Evolutionary conservation across 2,888 invertebrate species (phyloP).

Genomic region (Heliothis peltigera): DNA sequence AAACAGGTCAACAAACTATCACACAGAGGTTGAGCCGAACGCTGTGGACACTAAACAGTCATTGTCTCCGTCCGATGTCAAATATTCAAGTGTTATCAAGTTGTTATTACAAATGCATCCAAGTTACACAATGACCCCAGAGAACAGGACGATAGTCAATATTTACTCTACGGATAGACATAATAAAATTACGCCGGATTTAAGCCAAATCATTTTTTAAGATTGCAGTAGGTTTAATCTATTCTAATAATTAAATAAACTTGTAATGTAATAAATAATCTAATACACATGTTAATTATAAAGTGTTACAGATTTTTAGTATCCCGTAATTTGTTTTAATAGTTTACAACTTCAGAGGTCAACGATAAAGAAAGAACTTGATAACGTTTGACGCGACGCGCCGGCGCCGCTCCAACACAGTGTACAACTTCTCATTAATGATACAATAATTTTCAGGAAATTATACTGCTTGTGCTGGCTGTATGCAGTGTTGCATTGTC

Average conservation of each 20-base stretch:
- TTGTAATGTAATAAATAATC: conserved; percentile 5
- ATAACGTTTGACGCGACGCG: conserved; percentile 17
- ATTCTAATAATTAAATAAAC: neutral
- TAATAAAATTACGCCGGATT: conserved; percentile 16
- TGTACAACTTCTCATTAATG: neutral
- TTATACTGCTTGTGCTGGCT: conserved; percentile 70
- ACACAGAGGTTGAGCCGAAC: conserved; percentile 24
- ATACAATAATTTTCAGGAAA: conserved; percentile 69
- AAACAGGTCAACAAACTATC: conserved; percentile 40
- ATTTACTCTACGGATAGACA: conserved; percentile 15
- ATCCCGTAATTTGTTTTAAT: conserved; percentile 27
- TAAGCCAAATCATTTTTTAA: neutral
- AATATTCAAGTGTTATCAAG: conserved; percentile 46
- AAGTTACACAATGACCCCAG: conserved; percentile 34
- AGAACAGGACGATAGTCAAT: conserved; percentile 15
- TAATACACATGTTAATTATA: neutral
- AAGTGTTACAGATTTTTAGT: conserved; percentile 7
- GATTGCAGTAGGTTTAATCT: neutral
- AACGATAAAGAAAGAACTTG: conserved; percentile 33
- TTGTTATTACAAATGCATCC: conserved; percentile 44
- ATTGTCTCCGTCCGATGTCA: conserved; percentile 38
- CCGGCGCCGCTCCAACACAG: neutral
- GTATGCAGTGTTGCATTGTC: conserved; percentile 65
- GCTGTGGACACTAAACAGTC: conserved; percentile 20
- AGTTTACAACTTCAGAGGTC: conserved; percentile 34